These are phyloP conservation scores for Saturnia pavonia DNA, from an alignment of 2,888 invertebrate genomes.

Conservation along the genomic window DNA sequence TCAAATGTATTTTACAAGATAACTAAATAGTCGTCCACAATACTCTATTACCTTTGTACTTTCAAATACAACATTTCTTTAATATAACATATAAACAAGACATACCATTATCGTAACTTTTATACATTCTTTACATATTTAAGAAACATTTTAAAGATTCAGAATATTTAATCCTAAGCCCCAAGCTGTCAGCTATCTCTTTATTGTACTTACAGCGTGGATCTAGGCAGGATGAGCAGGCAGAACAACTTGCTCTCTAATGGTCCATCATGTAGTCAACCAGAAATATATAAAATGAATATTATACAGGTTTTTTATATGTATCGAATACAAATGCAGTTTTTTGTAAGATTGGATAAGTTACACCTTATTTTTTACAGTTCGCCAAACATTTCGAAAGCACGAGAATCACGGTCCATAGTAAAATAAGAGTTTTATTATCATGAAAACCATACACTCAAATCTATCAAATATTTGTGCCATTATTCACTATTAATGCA, in stretches of 20 bases:
- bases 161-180: background rate
- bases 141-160: background rate
- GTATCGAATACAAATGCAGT: no score
- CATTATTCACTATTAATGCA: background rate
- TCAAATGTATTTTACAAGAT: background rate
- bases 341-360: background rate
- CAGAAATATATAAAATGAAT: no score
- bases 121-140: no score
- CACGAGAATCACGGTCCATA: background rate
- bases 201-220: background rate
- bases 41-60: background rate
- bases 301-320: no score
- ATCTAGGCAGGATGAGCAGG: no score
- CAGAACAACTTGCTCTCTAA: no score
- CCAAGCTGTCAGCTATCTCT: background rate
- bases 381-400: background rate
- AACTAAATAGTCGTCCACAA: background rate
- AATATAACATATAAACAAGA: background rate
- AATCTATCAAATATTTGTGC: background rate
- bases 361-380: background rate
- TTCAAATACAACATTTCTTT: background rate
- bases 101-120: background rate
- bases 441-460: background rate
- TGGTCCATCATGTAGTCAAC: no score
- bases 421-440: background rate